Evolutionary conservation across 2,113 vertebrate genomes (phyloP), one percentile per base, ranked within the genome.

Genomic region (Galbula dea): DNA sequence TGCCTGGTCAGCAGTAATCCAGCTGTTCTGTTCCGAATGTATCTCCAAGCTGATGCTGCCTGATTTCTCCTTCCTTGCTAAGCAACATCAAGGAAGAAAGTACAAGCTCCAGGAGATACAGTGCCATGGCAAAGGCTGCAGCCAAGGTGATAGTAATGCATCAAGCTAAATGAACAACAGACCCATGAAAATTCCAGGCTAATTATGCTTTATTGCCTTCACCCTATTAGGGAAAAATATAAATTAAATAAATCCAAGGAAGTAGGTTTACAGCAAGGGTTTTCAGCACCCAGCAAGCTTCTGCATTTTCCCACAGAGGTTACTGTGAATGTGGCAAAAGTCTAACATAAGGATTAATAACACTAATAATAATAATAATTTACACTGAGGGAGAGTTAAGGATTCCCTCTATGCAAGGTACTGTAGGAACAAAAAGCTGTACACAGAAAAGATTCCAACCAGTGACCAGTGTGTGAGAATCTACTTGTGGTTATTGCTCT

Each of bases 1-100:
- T 88, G 75, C 45, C 93, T 87, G 87, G 89, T 83, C 93, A 91
- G 87, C 84, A 66, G 88, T 86, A 48, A 62, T 59, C 89, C 79
- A 67, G 82, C 55, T 67, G 59, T 59, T 71, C 2, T 73, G 73
- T 83, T 80, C 67, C 26, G 59, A 61, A 74, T 7, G 0, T 37
- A 30, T 85, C 91, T 88, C 61, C 3, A 19, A 77, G 83, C 66
- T 68, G 86, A 52, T 65, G 69, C 49, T 84, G 54, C 30, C 81
- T 84, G 68, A 11, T 81, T 85, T 65, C 62, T 67, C 81, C 77
- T 92, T 72, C 76, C 66, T 91, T 77, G 72, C 62, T 76, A 88
- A 68, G 63, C 0, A 1, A 7, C 20, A 30, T 3, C 29, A 14
- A 34, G 49, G 77, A 52, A 36, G 19, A 32, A n/a, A 76, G 66